phyloP scores from a whole-genome alignment of 2,113 vertebrate species.

The Actenoides lindsayi region DNA sequence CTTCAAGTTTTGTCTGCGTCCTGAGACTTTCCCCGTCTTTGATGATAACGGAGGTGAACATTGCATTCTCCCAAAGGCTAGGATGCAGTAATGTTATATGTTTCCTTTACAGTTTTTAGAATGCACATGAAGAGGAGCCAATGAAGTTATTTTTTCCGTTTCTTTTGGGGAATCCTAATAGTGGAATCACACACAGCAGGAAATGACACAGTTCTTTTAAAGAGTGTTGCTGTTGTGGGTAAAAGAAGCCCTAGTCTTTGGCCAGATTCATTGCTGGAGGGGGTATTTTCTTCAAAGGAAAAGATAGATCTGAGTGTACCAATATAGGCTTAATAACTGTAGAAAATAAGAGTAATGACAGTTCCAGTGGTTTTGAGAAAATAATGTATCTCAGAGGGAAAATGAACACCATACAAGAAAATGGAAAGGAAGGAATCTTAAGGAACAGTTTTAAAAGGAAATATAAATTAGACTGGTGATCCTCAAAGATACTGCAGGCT shows the following conservation, averaged over 20 bases:
- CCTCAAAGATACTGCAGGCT: background rate
- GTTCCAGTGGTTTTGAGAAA: background rate
- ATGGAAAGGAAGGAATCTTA: background rate
- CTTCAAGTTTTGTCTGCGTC: background rate
- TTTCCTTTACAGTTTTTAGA: background rate
- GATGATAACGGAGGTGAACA: background rate
- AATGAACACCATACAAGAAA: background rate
- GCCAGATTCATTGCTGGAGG: background rate
- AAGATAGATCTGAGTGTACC: background rate
- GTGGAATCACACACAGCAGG: background rate
- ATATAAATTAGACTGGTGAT: background rate
- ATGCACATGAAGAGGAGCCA: background rate
- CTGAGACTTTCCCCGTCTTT: background rate
- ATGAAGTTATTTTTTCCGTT: background rate
- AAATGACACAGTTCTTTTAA: background rate
- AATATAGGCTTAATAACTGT: background rate
- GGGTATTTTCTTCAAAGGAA: background rate
- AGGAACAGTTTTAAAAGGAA: background rate
- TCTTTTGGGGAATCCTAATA: background rate
- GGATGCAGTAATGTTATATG: background rate
- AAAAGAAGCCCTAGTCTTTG: background rate
- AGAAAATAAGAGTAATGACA: background rate
- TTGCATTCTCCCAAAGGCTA: background rate
- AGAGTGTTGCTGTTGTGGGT: background rate
- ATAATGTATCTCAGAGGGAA: background rate